A percentile compares a stretch with the other conserved stretches of the same genome.
These are phyloP conservation scores for Falco biarmicus DNA, from an alignment of 2,797 vertebrate genomes.

Conservation along the genomic window DNA sequence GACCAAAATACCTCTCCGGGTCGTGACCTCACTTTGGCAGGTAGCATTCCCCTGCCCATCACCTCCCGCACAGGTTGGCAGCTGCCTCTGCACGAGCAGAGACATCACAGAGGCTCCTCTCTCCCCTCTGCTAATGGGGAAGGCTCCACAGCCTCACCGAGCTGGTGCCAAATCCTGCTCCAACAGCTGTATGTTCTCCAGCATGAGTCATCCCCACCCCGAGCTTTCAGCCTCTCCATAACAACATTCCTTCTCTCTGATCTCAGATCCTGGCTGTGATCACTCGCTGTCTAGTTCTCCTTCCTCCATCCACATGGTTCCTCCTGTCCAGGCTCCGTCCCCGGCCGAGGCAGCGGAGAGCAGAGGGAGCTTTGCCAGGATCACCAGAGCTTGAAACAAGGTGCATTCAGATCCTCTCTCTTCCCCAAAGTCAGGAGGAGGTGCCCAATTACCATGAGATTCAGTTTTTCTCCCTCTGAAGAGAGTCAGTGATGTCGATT, in stretches of 20 bases:
- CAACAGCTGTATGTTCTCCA: slow-evolving; percentile 59
- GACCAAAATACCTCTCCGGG: not conserved
- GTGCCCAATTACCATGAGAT: not conserved
- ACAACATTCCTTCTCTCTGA: slow-evolving; percentile 70
- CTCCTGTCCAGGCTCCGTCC: not conserved
- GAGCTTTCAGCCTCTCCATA: slow-evolving; percentile 57
- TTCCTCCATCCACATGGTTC: slow-evolving; percentile 26
- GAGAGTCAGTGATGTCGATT: not conserved
- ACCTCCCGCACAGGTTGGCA: not conserved
- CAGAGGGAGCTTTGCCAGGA: not conserved
- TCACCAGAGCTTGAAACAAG: not conserved
- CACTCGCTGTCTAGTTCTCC: not conserved
- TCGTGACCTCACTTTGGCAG: accelerated
- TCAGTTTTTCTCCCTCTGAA: not conserved
- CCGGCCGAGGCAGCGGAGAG: not conserved
- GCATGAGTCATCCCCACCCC: slow-evolving; percentile 45
- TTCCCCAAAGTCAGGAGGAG: not conserved
- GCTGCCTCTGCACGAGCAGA: not conserved
- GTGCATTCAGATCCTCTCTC: not conserved
- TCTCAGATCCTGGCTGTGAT: slow-evolving; percentile 57
- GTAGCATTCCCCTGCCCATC: not conserved
- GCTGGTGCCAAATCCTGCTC: not conserved
- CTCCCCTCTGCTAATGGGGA: not conserved
- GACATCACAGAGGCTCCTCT: not conserved
- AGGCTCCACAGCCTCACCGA: not conserved